Base-by-base conservation (phyloP, 2,113 vertebrate species). In the Amphilophus citrinellus region DNA sequence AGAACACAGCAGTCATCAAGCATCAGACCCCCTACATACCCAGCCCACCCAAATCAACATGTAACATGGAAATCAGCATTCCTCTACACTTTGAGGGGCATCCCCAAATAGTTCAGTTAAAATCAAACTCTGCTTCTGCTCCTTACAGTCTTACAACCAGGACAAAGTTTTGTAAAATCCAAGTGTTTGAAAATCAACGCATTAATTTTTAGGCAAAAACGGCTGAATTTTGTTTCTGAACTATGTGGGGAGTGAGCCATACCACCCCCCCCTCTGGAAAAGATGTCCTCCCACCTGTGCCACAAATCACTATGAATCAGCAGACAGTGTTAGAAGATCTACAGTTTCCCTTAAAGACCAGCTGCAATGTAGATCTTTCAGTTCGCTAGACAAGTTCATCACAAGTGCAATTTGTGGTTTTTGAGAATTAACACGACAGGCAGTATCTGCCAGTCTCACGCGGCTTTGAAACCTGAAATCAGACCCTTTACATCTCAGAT, bases 1-100 rank as follows among this genome's bases (percentile, higher is more conserved):
- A 96, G 95, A 95, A 95, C 95, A 97, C 96, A 96, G 83, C 91
- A 92, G 96, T 96, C 93, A 96, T 94, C 93, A 97, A 93, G 95
- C 94, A 94, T 95, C 94, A 91, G 95, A 89, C 90, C 91, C 92
- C 18, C 61, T 35, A 14, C 80, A 24, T 77, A 76, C 93, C 95
- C 79, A 42, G 14, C 75, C 84, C 61, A 15, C 73, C 88, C 37
- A 32, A 35, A 93, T 95, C 88, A 92, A 85, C 62, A 81, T 81
- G 85, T 90, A 84, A 91, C 90, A 84, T 89, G 84, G 93, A 95
- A 92, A 90, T 95, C 94, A 95, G 96, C 89, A 95, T 95, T 92
- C 91, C 89, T 95, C 77, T 92, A 81, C 76, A 66, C 77, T 94
- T 84, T 78, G 57, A 86, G 80, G 59, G 47, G 24, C 27, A 92